phyloP scores from a whole-genome alignment of 1,140 invertebrate genomes.

The Drosophila kepulauana region DNA sequence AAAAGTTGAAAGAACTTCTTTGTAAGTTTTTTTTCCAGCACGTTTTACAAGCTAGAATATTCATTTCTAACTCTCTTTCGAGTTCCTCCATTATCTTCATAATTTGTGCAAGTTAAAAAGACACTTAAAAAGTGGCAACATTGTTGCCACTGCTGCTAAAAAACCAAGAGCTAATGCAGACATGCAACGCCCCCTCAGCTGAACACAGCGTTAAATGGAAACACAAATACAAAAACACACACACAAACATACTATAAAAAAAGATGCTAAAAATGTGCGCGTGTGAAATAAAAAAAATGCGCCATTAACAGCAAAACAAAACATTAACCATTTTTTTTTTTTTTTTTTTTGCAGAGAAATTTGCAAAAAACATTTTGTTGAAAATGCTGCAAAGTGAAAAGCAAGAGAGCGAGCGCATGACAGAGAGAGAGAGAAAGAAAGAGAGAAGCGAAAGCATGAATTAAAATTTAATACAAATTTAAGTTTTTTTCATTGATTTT shows the following conservation, averaged over 20 bases:
- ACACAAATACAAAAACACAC: slow-evolving; percentile 55
- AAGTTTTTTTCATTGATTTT: slow-evolving; percentile 61
- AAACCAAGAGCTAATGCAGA: slow-evolving; percentile 33
- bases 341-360: slow-evolving; percentile 43
- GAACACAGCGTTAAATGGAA: slow-evolving; percentile 56
- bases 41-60: neutral
- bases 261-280: slow-evolving; percentile 74
- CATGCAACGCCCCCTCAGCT: slow-evolving; percentile 43
- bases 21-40: neutral
- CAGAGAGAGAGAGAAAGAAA: neutral
- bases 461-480: slow-evolving; percentile 63
- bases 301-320: slow-evolving; percentile 25
- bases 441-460: slow-evolving; percentile 59
- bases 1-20: neutral
- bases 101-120: slow-evolving; percentile 9
- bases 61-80: neutral
- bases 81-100: slow-evolving; percentile 13
- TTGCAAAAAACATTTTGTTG: slow-evolving; percentile 22
- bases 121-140: slow-evolving; percentile 20
- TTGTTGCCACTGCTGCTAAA: slow-evolving; percentile 34
- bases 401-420: neutral
- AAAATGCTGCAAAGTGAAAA: slow-evolving; percentile 42
- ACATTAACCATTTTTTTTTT: slow-evolving; percentile 19
- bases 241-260: slow-evolving; percentile 12
- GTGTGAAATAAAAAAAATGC: slow-evolving; percentile 49